Evolutionary conservation across 2,797 vertebrate species (phyloP).

Genomic region (Fistularia commersonii): DNA sequence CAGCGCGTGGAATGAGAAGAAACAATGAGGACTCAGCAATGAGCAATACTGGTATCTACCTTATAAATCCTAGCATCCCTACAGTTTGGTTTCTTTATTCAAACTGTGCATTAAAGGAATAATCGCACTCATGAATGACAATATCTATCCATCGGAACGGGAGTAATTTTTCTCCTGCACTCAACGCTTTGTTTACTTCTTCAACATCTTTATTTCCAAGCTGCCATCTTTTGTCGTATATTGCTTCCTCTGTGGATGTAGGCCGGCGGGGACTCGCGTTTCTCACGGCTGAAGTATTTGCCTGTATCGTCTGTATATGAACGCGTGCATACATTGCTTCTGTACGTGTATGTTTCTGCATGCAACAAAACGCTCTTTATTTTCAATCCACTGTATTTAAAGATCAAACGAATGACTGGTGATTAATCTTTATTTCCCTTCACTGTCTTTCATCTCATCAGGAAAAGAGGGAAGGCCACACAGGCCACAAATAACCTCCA

Average conservation of each 20-base stretch:
- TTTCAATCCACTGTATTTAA: slow-evolving; percentile 78
- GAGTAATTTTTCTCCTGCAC: slow-evolving; percentile 32
- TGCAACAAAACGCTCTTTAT: slow-evolving; percentile 41
- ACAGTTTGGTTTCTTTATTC: slow-evolving; percentile 15
- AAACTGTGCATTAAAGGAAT: slow-evolving; percentile 24
- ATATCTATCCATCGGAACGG: slow-evolving; percentile 4
- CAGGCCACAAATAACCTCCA: slow-evolving; percentile 64
- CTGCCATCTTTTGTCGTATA: slow-evolving; percentile 74
- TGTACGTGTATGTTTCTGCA: slow-evolving; percentile 38
- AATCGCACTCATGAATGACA: slow-evolving; percentile 13
- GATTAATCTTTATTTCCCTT: slow-evolving; percentile 74
- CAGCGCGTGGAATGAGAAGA: slow-evolving; percentile 30
- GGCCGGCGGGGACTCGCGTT: slow-evolving; percentile 59
- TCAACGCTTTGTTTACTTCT: slow-evolving; percentile 49
- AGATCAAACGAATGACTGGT: slow-evolving; percentile 78
- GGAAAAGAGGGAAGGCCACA: slow-evolving; percentile 49
- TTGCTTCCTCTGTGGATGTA: slow-evolving; percentile 63
- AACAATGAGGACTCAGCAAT: slow-evolving; percentile 22
- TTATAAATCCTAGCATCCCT: slow-evolving; percentile 10
- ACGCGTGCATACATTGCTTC: background rate
- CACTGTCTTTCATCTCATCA: slow-evolving; percentile 73
- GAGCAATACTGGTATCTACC: slow-evolving; percentile 7
- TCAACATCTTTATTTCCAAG: slow-evolving; percentile 68
- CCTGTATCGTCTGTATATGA: slow-evolving; percentile 16
- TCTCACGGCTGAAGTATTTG: slow-evolving; percentile 16